A percentile compares a stretch with the other conserved stretches of the same genome.
Evolutionary conservation across 2,888 invertebrate species (phyloP).

Genomic region (Myopa tessellatipennis): DNA sequence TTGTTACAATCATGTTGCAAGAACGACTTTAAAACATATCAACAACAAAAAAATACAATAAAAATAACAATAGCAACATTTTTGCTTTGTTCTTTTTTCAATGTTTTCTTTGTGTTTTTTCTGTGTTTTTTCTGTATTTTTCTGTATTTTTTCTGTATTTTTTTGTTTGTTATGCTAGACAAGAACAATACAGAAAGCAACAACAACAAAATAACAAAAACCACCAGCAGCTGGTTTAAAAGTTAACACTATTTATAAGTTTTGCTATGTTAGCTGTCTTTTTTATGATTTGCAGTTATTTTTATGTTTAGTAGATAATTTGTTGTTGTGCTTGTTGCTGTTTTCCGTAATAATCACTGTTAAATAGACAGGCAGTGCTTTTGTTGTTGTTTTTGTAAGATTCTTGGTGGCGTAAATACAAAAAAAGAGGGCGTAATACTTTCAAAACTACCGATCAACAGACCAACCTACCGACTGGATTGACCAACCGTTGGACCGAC

Average conservation of each 20-base stretch:
- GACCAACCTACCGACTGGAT: no score
- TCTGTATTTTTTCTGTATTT: not conserved
- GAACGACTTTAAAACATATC: not conserved
- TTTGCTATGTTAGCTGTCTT: not conserved
- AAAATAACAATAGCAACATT: conserved; percentile 7
- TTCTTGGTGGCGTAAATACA: no score
- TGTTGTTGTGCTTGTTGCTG: not conserved
- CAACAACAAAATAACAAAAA: not conserved
- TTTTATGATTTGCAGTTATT: conserved; percentile 3
- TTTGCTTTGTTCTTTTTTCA: not conserved
- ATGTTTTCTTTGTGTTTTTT: not conserved
- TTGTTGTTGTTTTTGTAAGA: no score
- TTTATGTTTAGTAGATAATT: not conserved
- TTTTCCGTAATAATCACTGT: not conserved
- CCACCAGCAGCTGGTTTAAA: no score
- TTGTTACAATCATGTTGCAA: not conserved
- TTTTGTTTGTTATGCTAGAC: no score
- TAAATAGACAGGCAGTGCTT: no score
- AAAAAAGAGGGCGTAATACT: no score
- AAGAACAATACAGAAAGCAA: not conserved
- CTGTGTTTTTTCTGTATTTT: not conserved
- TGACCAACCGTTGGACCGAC: no score
- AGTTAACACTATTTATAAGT: not conserved
- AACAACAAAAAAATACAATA: not conserved
- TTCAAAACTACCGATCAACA: no score